Percentiles rank a stretch among this genome's conserved stretches.
Evolutionary conservation across 2,113 vertebrate species (phyloP).

Genomic region (Butastur rufipennis): DNA sequence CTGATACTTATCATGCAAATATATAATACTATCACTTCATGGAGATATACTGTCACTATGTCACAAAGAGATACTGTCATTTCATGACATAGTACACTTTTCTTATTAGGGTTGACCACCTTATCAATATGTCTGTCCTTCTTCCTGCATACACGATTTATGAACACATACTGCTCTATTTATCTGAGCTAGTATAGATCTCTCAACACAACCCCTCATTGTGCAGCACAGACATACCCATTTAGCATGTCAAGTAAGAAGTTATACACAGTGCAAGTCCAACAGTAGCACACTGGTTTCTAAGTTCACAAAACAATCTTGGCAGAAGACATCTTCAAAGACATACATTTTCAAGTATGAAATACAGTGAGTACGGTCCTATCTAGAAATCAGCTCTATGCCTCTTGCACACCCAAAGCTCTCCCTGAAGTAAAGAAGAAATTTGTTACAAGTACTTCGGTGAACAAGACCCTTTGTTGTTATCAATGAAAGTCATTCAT

Average conservation of each 20-base stretch:
- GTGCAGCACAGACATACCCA: neutral
- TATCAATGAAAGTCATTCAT: neutral
- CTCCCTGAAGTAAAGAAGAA: neutral
- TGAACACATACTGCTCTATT: neutral
- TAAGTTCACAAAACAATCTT: neutral
- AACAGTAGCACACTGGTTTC: neutral
- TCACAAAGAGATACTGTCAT: neutral
- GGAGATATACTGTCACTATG: neutral
- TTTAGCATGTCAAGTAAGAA: neutral
- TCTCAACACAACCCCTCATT: neutral
- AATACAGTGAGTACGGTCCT: neutral
- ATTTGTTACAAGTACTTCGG: neutral
- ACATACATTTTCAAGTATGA: neutral
- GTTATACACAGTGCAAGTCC: neutral
- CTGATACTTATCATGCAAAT: neutral
- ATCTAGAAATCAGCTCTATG: neutral
- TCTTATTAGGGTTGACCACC: neutral
- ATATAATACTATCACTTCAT: neutral
- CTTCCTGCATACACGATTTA: neutral
- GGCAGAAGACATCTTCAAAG: neutral
- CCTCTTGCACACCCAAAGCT: neutral
- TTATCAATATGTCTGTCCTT: neutral
- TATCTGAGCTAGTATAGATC: neutral
- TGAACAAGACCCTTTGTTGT: neutral
- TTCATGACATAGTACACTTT: neutral